Base-by-base conservation (phyloP, 2,797 vertebrate genomes). In the Oophaga sylvatica region DNA sequence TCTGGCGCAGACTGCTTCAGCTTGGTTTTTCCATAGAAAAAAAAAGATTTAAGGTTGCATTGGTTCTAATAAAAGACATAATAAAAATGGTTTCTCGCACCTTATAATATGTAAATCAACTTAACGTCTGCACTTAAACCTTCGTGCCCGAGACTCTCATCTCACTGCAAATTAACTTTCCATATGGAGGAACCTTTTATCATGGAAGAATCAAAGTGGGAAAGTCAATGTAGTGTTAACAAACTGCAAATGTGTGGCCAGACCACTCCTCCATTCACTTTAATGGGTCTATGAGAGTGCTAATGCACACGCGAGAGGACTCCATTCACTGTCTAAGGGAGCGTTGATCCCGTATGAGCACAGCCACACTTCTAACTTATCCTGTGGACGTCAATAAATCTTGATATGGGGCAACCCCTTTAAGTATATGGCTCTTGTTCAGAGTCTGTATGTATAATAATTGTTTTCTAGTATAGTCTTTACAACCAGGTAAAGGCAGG, bases 41-140 rank as follows among this genome's bases (percentile, higher is more conserved):
- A 53, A 53, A 85, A 59, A 84, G 62, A 82, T 86, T 82, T 78
- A 89, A 59, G 53, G 53, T 48, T 60, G 70, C 29, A 45, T 70
- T 82, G 63, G 71, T 59, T 45, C 79, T 86, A 86, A 86, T 86
- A 89, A 86, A 86, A 86, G 83, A 83, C 87, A 78, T 81, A 63
- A 70, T 89, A 86, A 83, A 85, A 86, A 82, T 79, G 48, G 57
- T 71, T 82, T 62, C 71, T 89, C 71, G 16, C 80, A 86, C 87
- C 80, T 86, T 89, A 89, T 83, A 89, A 89, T 56, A 78, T 73
- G 84, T 86, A 86, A 89, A 86, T 86, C 84, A 82, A 62, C 62
- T 86, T 83, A 82, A 89, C 82, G 71, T 60, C 59, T 82, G 83
- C 15, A 48, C 70, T 81, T 81, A 85, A 81, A 81, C 76, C 87